Evolutionary conservation across 2,888 invertebrate genomes (phyloP).

Genomic region (Oligia strigilis): DNA sequence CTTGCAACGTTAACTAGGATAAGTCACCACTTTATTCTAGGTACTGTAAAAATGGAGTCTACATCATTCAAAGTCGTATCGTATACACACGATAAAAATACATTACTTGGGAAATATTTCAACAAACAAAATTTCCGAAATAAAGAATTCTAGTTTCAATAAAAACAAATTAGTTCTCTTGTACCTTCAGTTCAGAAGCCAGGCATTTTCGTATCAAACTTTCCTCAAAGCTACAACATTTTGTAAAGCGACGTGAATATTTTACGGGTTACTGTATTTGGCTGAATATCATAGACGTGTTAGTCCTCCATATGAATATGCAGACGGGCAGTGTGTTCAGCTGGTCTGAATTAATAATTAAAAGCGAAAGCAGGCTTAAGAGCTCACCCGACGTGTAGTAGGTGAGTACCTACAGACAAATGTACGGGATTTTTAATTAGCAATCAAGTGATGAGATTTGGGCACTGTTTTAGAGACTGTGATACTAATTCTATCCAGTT

Average conservation of each 20-base stretch:
- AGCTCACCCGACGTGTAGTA: slow-evolving; percentile 65
- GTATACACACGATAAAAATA: not conserved
- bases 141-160: slow-evolving; percentile 13
- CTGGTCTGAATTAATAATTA: slow-evolving; percentile 78
- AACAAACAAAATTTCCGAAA: not conserved
- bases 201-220: slow-evolving; percentile 44
- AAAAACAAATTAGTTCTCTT: slow-evolving; percentile 5
- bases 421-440: slow-evolving; percentile 47
- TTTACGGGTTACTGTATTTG: slow-evolving; percentile 50
- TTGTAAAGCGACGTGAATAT: slow-evolving; percentile 46
- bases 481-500: not conserved
- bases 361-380: slow-evolving; percentile 77
- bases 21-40: not conserved
- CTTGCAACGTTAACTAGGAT: not conserved
- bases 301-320: slow-evolving; percentile 69
- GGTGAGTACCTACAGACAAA: slow-evolving; percentile 26
- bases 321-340: slow-evolving; percentile 67
- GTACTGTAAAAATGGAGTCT: not conserved
- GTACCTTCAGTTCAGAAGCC: slow-evolving; percentile 5
- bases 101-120: not conserved
- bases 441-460: slow-evolving; percentile 36
- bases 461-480: slow-evolving; percentile 12
- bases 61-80: not conserved
- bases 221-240: slow-evolving; percentile 43
- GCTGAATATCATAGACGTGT: slow-evolving; percentile 61